Evolutionary conservation across 2,113 vertebrate genomes (phyloP).

Genomic region (Passer domesticus): DNA sequence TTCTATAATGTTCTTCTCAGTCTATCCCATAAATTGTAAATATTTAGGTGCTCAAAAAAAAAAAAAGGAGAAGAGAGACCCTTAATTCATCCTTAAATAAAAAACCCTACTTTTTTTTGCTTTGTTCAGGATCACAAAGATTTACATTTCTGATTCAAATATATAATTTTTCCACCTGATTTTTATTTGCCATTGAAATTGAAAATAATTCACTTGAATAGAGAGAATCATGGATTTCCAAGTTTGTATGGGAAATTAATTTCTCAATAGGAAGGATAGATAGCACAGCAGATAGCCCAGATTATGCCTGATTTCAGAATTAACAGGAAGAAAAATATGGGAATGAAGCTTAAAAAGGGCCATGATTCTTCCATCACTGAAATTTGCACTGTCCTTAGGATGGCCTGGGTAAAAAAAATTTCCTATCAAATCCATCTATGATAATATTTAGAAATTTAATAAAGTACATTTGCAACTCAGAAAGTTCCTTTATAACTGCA

Average conservation of each 20-base stretch:
- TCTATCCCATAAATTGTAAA: background rate
- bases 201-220: background rate
- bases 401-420: background rate
- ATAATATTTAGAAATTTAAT: background rate
- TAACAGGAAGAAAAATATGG: background rate
- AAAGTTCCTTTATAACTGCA: background rate
- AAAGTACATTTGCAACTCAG: background rate
- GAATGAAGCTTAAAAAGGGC: background rate
- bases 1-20: background rate
- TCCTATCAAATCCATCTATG: background rate
- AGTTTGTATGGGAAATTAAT: background rate
- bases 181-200: background rate
- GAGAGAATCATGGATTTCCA: background rate
- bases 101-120: accelerated
- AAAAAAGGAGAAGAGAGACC: background rate
- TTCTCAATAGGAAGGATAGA: background rate
- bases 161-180: background rate
- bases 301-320: background rate
- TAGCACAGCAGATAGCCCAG: background rate
- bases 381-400: background rate
- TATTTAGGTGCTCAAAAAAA: background rate
- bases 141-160: background rate
- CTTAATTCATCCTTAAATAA: background rate
- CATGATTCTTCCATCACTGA: background rate
- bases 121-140: background rate